A percentile compares a stretch with the other conserved stretches of the same genome.
phyloP scores from a whole-genome alignment of 2,888 invertebrate species.

The Thereva nobilitata region DNA sequence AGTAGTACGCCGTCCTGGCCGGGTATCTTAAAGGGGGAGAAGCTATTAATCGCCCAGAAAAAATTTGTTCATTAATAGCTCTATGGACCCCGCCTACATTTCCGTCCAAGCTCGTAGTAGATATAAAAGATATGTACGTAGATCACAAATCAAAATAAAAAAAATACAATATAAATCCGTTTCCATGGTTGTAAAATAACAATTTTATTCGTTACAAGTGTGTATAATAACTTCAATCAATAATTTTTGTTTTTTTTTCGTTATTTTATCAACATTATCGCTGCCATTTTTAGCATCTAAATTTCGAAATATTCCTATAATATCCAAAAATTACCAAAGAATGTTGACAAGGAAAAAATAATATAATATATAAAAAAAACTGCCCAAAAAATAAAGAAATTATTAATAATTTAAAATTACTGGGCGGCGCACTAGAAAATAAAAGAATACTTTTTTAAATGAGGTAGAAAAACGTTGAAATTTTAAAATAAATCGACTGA shows the following conservation, averaged over 20 bases:
- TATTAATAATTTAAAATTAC: too few species aligned
- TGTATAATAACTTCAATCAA: conserved; percentile 11
- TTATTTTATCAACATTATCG: background rate
- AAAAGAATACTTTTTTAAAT: background rate
- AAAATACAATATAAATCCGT: background rate
- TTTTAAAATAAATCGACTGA: background rate
- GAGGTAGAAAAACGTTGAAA: background rate
- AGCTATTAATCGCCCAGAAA: too few species aligned
- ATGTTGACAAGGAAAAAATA: conserved; percentile 2
- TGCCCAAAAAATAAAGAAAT: conserved; percentile 1
- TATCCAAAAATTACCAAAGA: background rate
- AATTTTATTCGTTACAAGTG: conserved; percentile 18
- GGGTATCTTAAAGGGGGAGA: too few species aligned
- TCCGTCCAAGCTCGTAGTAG: too few species aligned
- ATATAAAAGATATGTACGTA: too few species aligned
- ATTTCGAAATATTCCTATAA: conserved; percentile 4
- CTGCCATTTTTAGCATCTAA: background rate
- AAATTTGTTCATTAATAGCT: too few species aligned
- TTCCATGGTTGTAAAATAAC: conserved; percentile 29
- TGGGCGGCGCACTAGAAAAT: background rate
- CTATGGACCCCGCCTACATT: too few species aligned
- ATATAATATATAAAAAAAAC: background rate
- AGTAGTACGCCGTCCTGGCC: too few species aligned
- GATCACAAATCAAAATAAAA: background rate
- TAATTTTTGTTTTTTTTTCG: background rate